Evolutionary conservation across 2,888 invertebrate species (phyloP).

Genomic region (Andrena dorsata): DNA sequence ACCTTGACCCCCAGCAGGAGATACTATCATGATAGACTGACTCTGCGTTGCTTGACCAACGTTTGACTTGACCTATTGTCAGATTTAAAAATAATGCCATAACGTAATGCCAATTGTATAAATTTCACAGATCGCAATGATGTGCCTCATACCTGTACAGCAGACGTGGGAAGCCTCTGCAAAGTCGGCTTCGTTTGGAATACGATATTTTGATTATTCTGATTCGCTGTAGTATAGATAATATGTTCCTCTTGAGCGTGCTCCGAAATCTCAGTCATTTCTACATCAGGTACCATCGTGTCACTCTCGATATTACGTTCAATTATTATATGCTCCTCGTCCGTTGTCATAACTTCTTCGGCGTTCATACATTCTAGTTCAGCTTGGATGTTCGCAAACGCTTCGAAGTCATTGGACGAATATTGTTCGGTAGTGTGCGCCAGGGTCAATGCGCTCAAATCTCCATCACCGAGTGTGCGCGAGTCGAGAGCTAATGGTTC

Average conservation of each 20-base stretch:
- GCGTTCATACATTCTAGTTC: constrained; percentile 84
- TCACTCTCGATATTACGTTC: constrained; percentile 75
- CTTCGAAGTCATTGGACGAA: constrained; percentile 82
- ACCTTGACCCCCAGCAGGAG: constrained; percentile 82
- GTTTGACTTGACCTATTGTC: constrained; percentile 77
- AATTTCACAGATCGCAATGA: neutral
- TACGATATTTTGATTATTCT: constrained; percentile 79
- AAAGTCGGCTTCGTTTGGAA: constrained; percentile 83
- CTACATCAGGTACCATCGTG: constrained; percentile 79
- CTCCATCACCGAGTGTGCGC: constrained; percentile 78
- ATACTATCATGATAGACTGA: constrained; percentile 84
- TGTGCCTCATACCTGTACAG: constrained; percentile 76
- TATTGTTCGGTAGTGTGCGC: constrained; percentile 79
- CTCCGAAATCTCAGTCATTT: constrained; percentile 80
- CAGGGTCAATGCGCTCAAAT: constrained; percentile 79
- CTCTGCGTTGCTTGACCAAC: constrained; percentile 79
- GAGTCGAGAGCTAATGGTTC: constrained; percentile 79
- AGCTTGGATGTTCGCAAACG: constrained; percentile 84
- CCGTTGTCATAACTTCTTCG: constrained; percentile 83
- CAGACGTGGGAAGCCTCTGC: constrained; percentile 81
- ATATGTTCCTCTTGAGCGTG: constrained; percentile 79
- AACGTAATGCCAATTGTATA: neutral
- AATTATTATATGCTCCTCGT: constrained; percentile 74
- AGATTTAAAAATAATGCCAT: constrained; percentile 8
- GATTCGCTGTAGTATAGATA: constrained; percentile 79